A percentile compares a stretch with the other conserved stretches of the same genome.
These are phyloP conservation scores for Polietes domitor DNA, from an alignment of 2,888 invertebrate genomes.

Conservation along the genomic window DNA sequence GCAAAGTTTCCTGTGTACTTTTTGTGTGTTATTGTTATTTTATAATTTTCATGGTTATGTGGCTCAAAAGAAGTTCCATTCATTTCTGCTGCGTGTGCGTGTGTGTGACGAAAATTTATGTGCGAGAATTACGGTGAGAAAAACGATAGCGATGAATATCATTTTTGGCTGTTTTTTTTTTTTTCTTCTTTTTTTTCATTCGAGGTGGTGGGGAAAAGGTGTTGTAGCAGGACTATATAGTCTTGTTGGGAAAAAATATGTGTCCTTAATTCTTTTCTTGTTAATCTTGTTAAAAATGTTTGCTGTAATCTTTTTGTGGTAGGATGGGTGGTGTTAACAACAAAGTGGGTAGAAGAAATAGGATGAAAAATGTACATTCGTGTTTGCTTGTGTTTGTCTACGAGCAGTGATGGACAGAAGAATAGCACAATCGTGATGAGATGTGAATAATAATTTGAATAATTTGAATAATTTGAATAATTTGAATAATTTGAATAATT, in stretches of 20 bases:
- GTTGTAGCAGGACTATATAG: background rate
- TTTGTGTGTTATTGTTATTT: conserved; percentile 22
- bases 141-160: background rate
- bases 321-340: background rate
- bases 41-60: conserved; percentile 25
- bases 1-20: conserved; percentile 2
- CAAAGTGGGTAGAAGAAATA: background rate
- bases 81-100: background rate
- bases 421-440: background rate
- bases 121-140: background rate
- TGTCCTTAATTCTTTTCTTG: conserved; percentile 9
- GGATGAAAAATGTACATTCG: background rate
- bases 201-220: background rate
- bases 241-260: background rate
- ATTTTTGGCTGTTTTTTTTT: background rate
- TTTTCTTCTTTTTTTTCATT: background rate
- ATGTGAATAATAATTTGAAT: too few species aligned
- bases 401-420: background rate
- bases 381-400: background rate
- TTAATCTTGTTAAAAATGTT: conserved; percentile 35
- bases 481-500: too few species aligned
- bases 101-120: conserved; percentile 18
- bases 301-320: conserved; percentile 13
- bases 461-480: too few species aligned
- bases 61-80: background rate